A percentile compares a stretch with the other conserved stretches of the same genome.
phyloP scores from a whole-genome alignment of 2,113 vertebrate species.

The Dipodomys merriami region DNA sequence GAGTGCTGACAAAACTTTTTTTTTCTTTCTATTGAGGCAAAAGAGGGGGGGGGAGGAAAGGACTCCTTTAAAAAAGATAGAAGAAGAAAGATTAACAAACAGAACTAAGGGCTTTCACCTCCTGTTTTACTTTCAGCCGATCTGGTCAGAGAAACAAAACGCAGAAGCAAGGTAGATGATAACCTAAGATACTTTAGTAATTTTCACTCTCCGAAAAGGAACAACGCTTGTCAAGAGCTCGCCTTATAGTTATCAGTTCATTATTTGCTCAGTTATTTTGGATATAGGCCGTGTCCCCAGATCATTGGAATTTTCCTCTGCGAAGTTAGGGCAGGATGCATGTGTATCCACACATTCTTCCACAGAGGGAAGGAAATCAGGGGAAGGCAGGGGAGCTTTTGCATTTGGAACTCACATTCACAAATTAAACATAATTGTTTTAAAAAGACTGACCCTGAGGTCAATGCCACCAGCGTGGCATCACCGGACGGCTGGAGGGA shows the following conservation, averaged over 20 bases:
- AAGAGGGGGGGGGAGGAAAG: slow-evolving; percentile 86
- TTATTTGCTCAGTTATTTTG: slow-evolving; percentile 59
- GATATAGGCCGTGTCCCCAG: neutral
- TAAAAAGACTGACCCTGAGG: slow-evolving; percentile 58
- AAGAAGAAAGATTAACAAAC: slow-evolving; percentile 93
- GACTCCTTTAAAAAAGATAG: slow-evolving; percentile 84
- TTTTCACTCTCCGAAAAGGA: slow-evolving; percentile 48
- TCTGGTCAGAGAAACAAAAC: slow-evolving; percentile 76
- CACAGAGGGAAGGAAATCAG: slow-evolving; percentile 50
- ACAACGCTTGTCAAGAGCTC: rapidly evolving
- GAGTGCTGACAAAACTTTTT: slow-evolving; percentile 97
- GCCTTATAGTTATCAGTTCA: slow-evolving; percentile 55
- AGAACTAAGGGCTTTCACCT: slow-evolving; percentile 90
- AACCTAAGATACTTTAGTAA: slow-evolving; percentile 28
- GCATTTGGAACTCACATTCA: slow-evolving; percentile 71
- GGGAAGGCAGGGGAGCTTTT: slow-evolving; percentile 12
- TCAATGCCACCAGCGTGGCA: slow-evolving; percentile 44
- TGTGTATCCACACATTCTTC: slow-evolving; percentile 71
- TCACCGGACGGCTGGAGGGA: slow-evolving; percentile 40
- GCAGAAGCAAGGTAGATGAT: slow-evolving; percentile 56
- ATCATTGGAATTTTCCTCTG: neutral
- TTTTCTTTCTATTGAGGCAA: slow-evolving; percentile 92
- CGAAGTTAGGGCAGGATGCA: neutral
- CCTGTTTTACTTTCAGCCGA: slow-evolving; percentile 82
- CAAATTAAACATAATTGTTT: slow-evolving; percentile 80